Conservation (phyloP, 2,113 vertebrate genomes). For the Mastomys coucha region DNA sequence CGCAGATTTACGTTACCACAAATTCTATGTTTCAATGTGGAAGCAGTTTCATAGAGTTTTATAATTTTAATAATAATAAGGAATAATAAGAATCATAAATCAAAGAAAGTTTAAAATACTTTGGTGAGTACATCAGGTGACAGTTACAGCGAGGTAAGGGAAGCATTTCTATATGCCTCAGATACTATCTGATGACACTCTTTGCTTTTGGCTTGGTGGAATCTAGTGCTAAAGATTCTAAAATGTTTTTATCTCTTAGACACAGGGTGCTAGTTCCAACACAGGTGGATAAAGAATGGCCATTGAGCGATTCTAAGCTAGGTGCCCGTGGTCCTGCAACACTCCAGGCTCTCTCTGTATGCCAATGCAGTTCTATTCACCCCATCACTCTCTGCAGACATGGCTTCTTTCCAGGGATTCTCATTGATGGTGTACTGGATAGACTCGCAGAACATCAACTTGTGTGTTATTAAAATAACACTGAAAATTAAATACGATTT, state of each 20-base stretch:
- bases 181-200: background rate
- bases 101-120: background rate
- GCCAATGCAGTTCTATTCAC: background rate
- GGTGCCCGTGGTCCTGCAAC: no score
- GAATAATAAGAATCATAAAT: background rate
- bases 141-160: no score
- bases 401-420: background rate
- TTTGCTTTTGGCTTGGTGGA: background rate
- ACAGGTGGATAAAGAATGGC: background rate
- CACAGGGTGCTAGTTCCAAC: background rate
- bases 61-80: background rate
- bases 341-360: background rate
- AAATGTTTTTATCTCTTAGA: background rate
- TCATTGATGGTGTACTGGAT: background rate
- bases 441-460: constrained; percentile 7
- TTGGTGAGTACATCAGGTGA: background rate
- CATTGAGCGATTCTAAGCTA: background rate
- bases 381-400: background rate
- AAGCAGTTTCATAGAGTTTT: background rate
- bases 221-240: background rate
- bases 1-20: background rate
- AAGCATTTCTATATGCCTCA: background rate
- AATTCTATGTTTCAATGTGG: background rate
- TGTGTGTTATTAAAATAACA: background rate
- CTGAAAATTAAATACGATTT: background rate